phyloP scores from a whole-genome alignment of 2,113 vertebrate species.

The Junco hyemalis region DNA sequence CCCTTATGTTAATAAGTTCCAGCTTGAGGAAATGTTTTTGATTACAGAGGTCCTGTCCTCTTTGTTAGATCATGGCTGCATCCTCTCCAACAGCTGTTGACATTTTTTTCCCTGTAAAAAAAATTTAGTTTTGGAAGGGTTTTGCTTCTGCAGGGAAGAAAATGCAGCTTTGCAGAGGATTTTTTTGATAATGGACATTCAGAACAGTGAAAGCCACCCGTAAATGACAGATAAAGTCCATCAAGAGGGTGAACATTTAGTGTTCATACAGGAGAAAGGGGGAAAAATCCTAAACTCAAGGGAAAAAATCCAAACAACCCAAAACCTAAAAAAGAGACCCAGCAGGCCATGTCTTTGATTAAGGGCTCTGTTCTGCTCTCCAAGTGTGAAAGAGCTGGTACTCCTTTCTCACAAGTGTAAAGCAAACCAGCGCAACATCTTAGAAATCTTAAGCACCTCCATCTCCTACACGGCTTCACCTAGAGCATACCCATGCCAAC shows the following conservation, averaged over 20 bases:
- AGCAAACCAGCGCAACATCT: background rate
- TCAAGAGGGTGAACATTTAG: background rate
- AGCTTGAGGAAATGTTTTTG: slow-evolving; percentile 59
- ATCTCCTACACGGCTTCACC: background rate
- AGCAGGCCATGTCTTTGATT: background rate
- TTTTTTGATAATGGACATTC: background rate
- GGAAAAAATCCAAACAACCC: background rate
- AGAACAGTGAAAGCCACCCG: background rate
- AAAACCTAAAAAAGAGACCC: background rate
- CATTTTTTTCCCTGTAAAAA: background rate
- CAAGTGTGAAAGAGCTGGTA: background rate
- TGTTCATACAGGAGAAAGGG: background rate
- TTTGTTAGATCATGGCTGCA: slow-evolving; percentile 47
- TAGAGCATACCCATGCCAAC: background rate
- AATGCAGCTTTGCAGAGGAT: background rate
- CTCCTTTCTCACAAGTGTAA: background rate
- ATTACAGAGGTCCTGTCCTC: slow-evolving; percentile 48
- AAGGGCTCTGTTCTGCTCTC: background rate
- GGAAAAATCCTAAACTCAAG: background rate
- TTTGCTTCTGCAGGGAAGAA: background rate
- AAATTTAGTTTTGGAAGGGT: background rate
- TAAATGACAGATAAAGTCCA: background rate
- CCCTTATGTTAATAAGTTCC: slow-evolving; percentile 33
- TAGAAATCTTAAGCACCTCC: background rate
- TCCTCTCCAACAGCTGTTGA: slow-evolving; percentile 53